These are phyloP conservation scores for Bombyx mandarina DNA, from an alignment of 1,140 invertebrate genomes.

Conservation along the genomic window DNA sequence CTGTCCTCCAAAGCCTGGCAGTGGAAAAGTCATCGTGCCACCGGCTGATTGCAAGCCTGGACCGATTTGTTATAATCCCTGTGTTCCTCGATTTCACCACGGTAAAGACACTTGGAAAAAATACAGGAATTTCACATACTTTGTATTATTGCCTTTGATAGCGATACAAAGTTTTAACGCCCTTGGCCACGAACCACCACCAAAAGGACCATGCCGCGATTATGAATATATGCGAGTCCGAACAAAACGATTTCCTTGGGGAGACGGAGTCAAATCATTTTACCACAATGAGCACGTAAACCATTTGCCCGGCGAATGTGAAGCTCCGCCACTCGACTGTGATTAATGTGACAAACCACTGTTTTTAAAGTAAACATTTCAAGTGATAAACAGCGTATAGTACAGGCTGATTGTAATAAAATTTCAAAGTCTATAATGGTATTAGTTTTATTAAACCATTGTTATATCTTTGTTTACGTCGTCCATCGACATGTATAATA, in stretches of 20 bases:
- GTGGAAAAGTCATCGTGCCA: conserved; percentile 23
- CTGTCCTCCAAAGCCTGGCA: conserved; percentile 12
- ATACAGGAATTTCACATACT: conserved; percentile 40
- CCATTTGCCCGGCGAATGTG: conserved; percentile 86
- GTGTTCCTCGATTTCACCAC: conserved; percentile 33
- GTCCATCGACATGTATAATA: too few species aligned
- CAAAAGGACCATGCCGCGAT: conserved; percentile 43
- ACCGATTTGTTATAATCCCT: conserved; percentile 46
- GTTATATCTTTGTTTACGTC: too few species aligned
- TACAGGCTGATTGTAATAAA: too few species aligned
- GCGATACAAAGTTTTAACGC: conserved; percentile 30
- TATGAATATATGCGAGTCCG: conserved; percentile 58
- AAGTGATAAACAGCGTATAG: too few species aligned
- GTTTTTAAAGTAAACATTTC: neutral
- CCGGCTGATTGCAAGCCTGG: conserved; percentile 27
- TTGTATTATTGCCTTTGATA: conserved; percentile 43
- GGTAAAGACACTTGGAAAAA: conserved; percentile 41
- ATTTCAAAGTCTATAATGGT: too few species aligned
- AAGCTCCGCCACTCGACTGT: conserved; percentile 37
- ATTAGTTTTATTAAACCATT: too few species aligned
- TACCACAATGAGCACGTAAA: conserved; percentile 89
- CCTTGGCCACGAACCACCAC: conserved; percentile 18
- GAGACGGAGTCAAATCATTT: conserved; percentile 82
- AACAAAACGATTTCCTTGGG: conserved; percentile 85
- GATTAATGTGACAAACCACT: conserved; percentile 21